Base-by-base conservation (phyloP, 2,888 invertebrate species). In the Glomeris marginata region DNA sequence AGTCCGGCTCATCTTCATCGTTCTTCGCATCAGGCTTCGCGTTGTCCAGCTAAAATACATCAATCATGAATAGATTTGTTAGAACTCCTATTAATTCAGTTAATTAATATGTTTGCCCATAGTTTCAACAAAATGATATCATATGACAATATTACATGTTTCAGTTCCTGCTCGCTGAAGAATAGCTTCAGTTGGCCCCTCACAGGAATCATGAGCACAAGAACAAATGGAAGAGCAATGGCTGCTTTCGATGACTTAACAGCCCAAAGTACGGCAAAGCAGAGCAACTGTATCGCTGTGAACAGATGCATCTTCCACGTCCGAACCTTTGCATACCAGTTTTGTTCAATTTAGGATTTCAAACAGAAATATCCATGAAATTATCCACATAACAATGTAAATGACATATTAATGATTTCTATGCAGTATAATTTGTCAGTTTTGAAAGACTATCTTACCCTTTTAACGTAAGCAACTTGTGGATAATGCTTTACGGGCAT, bases 401-500 rank as follows among this genome's bases (percentile, higher is more conserved):
- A 49, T 52, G 16, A 43, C 47, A 2, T n/a, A n/a, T n/a, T n/a
- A n/a, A n/a, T n/a, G n/a, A n/a, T n/a, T n/a, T n/a, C n/a, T n/a
- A n/a, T n/a, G n/a, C n/a, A n/a, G n/a, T n/a, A n/a, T n/a, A n/a
- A n/a, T n/a, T n/a, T n/a, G n/a, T n/a, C n/a, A n/a, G n/a, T n/a
- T n/a, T n/a, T n/a, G n/a, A n/a, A n/a, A n/a, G n/a, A n/a, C n/a
- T n/a, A n/a, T n/a, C 77, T 73, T 62, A 84, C 91, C 69, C 83
- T 77, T 59, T 87, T 75, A 38, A 94, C 91, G 67, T 88, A 95
- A 8, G 83, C 78, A 18, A 84, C 79, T 59, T 84, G 81, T 2
- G 94, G 91, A 69, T 94, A 91, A 69, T 97, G 90, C 68, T 95
- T 95, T 8, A 85, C 85, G 0, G 95, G 95, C 78, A 91, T 88